Conservation (phyloP, 2,888 invertebrate species). For the Metellina segmentata region DNA sequence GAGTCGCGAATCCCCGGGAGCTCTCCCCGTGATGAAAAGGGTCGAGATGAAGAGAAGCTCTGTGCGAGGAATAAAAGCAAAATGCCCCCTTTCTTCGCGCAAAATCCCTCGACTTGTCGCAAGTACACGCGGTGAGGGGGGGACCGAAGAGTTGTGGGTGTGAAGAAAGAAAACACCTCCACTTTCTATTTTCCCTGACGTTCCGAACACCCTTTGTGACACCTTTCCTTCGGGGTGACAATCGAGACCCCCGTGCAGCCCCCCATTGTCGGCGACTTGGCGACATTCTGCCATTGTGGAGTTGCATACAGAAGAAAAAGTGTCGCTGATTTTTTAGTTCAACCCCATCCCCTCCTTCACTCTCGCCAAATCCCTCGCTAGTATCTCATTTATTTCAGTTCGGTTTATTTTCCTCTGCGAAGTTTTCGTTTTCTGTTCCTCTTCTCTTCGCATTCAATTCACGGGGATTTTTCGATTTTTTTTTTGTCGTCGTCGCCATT, state of each 20-base stretch:
- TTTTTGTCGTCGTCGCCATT: too few species aligned
- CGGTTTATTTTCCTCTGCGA: background rate
- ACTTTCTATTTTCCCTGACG: constrained; percentile 64
- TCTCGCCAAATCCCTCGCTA: too few species aligned
- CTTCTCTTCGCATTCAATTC: background rate
- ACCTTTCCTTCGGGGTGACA: constrained; percentile 56
- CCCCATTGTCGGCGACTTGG: constrained; percentile 23
- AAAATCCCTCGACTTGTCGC: constrained; percentile 25
- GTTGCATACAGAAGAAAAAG: constrained; percentile 8
- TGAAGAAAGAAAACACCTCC: constrained; percentile 70
- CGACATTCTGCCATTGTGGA: constrained; percentile 29
- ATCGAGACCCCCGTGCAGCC: constrained; percentile 61
- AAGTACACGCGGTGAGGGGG: constrained; percentile 12
- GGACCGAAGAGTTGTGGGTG: background rate
- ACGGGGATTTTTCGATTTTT: background rate
- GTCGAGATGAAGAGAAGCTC: background rate
- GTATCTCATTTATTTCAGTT: too few species aligned
- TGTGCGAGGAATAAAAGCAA: background rate
- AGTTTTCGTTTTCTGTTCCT: background rate
- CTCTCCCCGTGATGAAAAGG: background rate
- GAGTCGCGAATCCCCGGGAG: background rate
- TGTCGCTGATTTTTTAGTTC: too few species aligned
- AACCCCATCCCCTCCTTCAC: too few species aligned
- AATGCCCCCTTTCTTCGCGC: constrained; percentile 12
- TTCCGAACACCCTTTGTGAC: constrained; percentile 60